Conservation (phyloP, 1,140 invertebrate species). For the Eueides isabella region DNA sequence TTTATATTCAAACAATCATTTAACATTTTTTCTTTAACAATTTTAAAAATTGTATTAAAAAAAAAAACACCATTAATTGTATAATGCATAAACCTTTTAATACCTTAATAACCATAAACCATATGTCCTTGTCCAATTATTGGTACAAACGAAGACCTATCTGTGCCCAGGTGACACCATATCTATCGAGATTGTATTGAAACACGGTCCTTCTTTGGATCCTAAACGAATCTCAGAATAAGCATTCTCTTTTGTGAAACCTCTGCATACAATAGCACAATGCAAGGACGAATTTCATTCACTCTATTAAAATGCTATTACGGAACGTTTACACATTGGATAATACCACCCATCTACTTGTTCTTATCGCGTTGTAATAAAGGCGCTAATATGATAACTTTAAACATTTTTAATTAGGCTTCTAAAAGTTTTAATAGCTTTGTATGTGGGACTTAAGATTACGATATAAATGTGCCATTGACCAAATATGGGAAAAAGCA, state of each 20-base stretch:
- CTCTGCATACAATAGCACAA: conserved; percentile 67
- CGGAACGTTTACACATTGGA: conserved; percentile 31
- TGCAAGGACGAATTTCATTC: conserved; percentile 73
- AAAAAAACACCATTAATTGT: no score
- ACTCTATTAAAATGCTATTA: conserved; percentile 73
- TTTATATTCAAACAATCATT: no score
- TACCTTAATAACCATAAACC: neutral
- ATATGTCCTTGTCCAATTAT: conserved; percentile 3
- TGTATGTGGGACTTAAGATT: conserved; percentile 25
- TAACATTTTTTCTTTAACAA: no score
- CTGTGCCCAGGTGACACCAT: conserved; percentile 47
- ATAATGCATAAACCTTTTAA: neutral
- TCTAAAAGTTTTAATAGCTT: conserved; percentile 33
- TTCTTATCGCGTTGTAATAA: conserved; percentile 4
- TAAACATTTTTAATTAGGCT: conserved; percentile 1
- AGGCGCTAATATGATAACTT: neutral
- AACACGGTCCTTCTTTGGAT: conserved; percentile 38
- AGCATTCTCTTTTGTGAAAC: conserved; percentile 63
- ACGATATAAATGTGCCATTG: conserved; percentile 23
- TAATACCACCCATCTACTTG: conserved; percentile 17
- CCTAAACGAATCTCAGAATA: conserved; percentile 54
- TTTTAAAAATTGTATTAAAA: no score
- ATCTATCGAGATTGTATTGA: conserved; percentile 38
- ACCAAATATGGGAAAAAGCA: conserved; percentile 44
- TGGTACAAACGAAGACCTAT: neutral